Evolutionary conservation across 2,113 vertebrate species (phyloP), one percentile per base, ranked within the genome.

Genomic region (Zootoca vivipara): DNA sequence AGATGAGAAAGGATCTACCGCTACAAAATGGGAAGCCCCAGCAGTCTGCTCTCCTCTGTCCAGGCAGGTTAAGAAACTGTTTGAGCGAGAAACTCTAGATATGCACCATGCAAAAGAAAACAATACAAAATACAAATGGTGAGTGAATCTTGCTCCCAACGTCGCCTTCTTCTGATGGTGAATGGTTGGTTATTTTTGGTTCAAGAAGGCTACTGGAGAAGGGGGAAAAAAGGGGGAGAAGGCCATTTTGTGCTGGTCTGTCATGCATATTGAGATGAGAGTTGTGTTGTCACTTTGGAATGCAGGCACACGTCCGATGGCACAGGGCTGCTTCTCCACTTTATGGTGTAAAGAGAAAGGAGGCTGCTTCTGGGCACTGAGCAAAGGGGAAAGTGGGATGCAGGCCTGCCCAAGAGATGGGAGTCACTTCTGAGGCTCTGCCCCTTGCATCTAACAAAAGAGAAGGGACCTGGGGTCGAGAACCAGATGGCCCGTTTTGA

Each of bases 181-280:
- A 15, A 46, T 30, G 38, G 10, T n/a, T 46, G 38, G 40, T 42
- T 58, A 0, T 62, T 28, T 89, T 24, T 18, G 85, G 82, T 85
- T 64, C 30, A 24, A 67, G 89, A 78, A 72, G 93, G 92, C 90
- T 93, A 89, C 82, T 1, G 0, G 15, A 82, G 79, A 64, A 79
- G 9, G n/a, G n/a, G n/a, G n/a, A n/a, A 67, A 5, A n/a, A 8
- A 7, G 16, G 13, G 24, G 35, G 38, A 13, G n/a, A 7, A 12
- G 26, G 35, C 3, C 0, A 2, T 83, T 83, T 24, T 2, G 84
- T 28, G 92, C 90, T 88, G 92, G 85, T 78, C 86, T 85, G 90
- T 90, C 83, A 15, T 1, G 6, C 65, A 1, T 26, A 74, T 78
- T 40, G 1, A 22, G 7, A 35, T 0, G 30, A 42, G n/a, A 33